Evolutionary conservation across 92 coral and sea anemone genomes (phyloP).

Genomic region (Parazoanthus darwini): DNA sequence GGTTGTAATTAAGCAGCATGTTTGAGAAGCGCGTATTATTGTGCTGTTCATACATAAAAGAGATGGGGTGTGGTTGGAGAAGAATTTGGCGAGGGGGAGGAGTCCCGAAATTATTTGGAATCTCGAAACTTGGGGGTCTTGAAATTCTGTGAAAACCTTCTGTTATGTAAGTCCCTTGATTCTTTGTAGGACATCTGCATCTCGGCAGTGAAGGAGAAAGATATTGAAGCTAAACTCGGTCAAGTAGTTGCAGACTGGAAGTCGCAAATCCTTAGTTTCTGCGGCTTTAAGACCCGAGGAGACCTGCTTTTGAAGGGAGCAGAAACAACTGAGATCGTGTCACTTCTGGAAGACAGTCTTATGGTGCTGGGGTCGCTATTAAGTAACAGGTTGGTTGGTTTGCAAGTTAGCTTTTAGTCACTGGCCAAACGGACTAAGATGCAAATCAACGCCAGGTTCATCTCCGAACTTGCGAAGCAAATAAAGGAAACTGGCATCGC

Average conservation of each 20-base stretch:
- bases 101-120: too few species aligned
- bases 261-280: constrained; percentile 73
- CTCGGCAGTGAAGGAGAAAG: constrained; percentile 94
- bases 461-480: too few species aligned
- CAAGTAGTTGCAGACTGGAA: constrained; percentile 91
- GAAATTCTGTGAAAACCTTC: too few species aligned
- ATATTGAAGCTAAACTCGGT: constrained; percentile 86
- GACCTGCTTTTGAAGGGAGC: constrained; percentile 84
- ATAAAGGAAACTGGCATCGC: too few species aligned
- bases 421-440: not conserved
- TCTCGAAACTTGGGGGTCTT: too few species aligned
- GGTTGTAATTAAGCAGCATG: too few species aligned
- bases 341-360: constrained; percentile 86
- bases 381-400: constrained; percentile 75
- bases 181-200: constrained; percentile 77
- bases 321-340: constrained; percentile 87
- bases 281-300: constrained; percentile 79
- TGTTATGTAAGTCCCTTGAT: not conserved
- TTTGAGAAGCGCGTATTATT: too few species aligned
- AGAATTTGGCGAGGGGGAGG: too few species aligned
- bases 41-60: too few species aligned
- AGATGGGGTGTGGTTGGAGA: too few species aligned
- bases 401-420: not conserved
- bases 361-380: constrained; percentile 83
- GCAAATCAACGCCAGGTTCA: too few species aligned